phyloP scores from a whole-genome alignment of 1,140 invertebrate species.

The Leptopilina clavipes region DNA sequence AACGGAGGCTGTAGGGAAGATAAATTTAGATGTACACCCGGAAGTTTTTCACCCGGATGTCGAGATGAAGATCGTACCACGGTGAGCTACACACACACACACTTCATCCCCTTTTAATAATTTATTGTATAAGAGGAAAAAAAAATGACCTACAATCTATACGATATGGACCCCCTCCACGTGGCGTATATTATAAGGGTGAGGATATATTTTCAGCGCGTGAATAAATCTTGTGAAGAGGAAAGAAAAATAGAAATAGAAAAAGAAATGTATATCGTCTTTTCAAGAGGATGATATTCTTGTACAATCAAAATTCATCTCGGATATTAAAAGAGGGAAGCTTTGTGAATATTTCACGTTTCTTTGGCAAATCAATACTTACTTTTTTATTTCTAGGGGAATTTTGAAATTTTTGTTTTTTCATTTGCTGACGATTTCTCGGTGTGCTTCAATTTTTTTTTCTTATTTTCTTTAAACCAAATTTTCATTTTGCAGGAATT shows the following conservation, averaged over 20 bases:
- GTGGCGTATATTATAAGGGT: neutral
- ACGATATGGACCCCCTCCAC: neutral
- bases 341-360: no score
- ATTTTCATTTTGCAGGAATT: no score
- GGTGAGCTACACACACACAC: neutral
- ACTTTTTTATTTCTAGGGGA: no score
- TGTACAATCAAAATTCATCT: no score
- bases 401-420: no score
- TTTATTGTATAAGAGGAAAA: neutral
- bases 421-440: no score
- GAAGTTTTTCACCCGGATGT: conserved; percentile 66
- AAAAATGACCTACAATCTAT: conserved; percentile 10
- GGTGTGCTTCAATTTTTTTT: no score
- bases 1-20: conserved; percentile 61
- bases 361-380: no score
- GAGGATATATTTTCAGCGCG: neutral
- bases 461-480: no score
- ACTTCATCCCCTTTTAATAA: neutral
- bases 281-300: no score
- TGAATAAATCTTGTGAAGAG: neutral
- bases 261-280: no score
- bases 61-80: conserved; percentile 63
- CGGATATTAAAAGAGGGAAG: no score
- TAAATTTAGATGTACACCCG: conserved; percentile 68
- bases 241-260: neutral